These are phyloP conservation scores for Pseudomyrmex dendroicus DNA, from an alignment of 1,140 invertebrate species.

Conservation along the genomic window DNA sequence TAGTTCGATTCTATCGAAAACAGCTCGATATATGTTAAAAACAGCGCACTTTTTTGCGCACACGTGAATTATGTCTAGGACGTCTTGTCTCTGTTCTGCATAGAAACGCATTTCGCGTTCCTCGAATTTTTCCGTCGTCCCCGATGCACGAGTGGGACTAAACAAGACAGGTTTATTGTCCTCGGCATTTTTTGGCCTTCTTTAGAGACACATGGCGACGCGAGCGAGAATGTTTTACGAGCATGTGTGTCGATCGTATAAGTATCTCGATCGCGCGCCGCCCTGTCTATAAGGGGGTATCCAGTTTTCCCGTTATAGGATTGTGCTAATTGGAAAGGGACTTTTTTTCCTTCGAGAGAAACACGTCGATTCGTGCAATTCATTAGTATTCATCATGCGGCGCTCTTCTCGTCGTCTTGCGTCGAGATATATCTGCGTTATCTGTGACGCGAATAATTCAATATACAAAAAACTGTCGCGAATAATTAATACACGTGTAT, in stretches of 20 bases:
- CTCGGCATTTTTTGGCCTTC: slow-evolving; percentile 59
- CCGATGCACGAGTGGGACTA: slow-evolving; percentile 19
- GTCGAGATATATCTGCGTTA: slow-evolving; percentile 17
- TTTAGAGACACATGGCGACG: slow-evolving; percentile 53
- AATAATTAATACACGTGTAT: slow-evolving; percentile 8
- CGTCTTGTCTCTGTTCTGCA: not conserved
- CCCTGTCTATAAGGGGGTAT: slow-evolving; percentile 41
- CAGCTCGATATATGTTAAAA: too few species aligned
- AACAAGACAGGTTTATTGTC: slow-evolving; percentile 58
- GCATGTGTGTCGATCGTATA: not conserved
- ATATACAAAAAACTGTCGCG: slow-evolving; percentile 1
- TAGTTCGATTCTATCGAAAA: too few species aligned
- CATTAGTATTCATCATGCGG: slow-evolving; percentile 45
- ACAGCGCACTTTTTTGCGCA: not conserved
- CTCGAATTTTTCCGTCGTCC: slow-evolving; percentile 31
- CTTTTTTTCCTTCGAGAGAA: slow-evolving; percentile 31
- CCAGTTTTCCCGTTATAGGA: slow-evolving; percentile 49
- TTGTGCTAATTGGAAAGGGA: slow-evolving; percentile 56
- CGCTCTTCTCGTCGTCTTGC: not conserved
- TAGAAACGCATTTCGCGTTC: not conserved
- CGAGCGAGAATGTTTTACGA: slow-evolving; percentile 40
- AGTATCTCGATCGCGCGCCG: slow-evolving; percentile 3
- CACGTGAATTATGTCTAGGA: not conserved
- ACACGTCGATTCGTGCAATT: slow-evolving; percentile 22
- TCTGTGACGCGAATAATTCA: slow-evolving; percentile 9